Percentiles rank a stretch among this genome's conserved stretches.
These are phyloP conservation scores for Pocota personata DNA, from an alignment of 2,888 invertebrate species.

Conservation along the genomic window DNA sequence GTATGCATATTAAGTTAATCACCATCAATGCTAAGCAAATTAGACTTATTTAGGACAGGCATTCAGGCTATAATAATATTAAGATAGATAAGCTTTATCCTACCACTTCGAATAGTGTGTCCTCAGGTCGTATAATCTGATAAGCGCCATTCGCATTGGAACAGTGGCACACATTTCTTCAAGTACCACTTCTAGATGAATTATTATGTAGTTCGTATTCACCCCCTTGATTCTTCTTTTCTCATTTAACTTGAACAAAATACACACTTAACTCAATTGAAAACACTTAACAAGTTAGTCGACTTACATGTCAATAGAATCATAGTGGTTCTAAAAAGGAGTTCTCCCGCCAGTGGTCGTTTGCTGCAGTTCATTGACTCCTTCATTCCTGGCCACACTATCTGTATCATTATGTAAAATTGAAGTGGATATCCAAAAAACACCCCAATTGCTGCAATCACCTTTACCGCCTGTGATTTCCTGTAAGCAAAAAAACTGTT, in stretches of 20 bases:
- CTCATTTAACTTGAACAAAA: neutral
- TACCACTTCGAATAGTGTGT: too few species aligned
- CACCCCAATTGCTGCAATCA: constrained; percentile 92
- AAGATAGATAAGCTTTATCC: too few species aligned
- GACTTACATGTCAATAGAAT: constrained; percentile 94
- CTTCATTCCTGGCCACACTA: constrained; percentile 92
- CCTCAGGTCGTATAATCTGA: neutral
- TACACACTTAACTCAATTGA: neutral
- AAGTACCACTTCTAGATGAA: neutral
- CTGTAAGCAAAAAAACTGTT: constrained; percentile 83
- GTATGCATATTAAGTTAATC: too few species aligned
- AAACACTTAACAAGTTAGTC: neutral
- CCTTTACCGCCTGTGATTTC: constrained; percentile 90
- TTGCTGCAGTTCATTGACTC: constrained; percentile 84
- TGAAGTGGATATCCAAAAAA: constrained; percentile 97
- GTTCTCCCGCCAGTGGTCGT: constrained; percentile 86
- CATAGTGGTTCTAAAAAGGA: constrained; percentile 87
- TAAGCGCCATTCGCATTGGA: neutral
- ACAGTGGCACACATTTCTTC: neutral
- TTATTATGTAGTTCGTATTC: neutral
- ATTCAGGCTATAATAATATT: too few species aligned
- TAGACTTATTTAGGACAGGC: too few species aligned
- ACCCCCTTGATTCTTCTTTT: neutral
- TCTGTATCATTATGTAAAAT: constrained; percentile 96
- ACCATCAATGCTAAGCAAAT: too few species aligned